phyloP scores from a whole-genome alignment of 2,113 vertebrate species.

The Parotia lawesii region DNA sequence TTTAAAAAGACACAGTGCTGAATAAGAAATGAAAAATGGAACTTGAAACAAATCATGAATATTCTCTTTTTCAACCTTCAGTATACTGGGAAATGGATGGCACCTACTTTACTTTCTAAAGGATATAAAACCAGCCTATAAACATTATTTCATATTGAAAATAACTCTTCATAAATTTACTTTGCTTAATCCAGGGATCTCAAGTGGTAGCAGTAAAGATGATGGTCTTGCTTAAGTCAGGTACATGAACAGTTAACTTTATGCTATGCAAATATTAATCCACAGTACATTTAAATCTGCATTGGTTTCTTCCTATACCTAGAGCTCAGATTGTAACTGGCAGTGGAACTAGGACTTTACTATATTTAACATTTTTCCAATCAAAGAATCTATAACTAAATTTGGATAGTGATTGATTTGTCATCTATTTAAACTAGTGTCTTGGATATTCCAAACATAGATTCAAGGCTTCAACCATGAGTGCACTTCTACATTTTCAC shows the following conservation, averaged over 20 bases:
- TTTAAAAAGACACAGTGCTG: background rate
- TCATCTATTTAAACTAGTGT: background rate
- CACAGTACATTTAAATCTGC: background rate
- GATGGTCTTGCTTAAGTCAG: background rate
- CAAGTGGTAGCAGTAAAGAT: background rate
- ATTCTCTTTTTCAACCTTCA: background rate
- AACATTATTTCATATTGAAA: background rate
- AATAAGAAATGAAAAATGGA: background rate
- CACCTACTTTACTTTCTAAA: background rate
- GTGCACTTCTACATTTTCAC: background rate
- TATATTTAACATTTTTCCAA: background rate
- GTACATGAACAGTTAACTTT: background rate
- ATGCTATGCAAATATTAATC: background rate
- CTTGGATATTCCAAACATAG: background rate
- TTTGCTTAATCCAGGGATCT: background rate
- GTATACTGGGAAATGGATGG: background rate
- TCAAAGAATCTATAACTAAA: background rate
- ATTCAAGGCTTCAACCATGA: background rate
- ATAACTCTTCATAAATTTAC: background rate
- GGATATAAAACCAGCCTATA: background rate
- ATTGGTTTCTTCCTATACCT: background rate
- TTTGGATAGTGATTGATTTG: background rate
- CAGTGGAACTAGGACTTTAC: background rate
- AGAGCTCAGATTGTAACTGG: background rate
- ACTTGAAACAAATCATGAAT: background rate